phyloP scores from a whole-genome alignment of 2,797 vertebrate genomes.

The Anisognathus igniventris region DNA sequence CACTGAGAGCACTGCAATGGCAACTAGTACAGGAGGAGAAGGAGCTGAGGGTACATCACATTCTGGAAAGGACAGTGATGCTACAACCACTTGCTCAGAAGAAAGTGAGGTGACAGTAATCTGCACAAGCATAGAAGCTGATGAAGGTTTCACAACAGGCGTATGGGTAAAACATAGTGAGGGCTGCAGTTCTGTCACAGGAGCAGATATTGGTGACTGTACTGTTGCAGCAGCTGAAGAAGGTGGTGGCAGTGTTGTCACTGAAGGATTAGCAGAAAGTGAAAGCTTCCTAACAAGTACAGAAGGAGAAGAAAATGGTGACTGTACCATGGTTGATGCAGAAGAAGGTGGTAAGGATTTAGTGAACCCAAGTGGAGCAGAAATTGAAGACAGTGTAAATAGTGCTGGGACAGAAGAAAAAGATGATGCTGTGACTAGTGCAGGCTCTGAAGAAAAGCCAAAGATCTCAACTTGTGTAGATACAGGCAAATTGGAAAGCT shows the following conservation, averaged over 20 bases:
- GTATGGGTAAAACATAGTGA: neutral
- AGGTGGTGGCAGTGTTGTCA: constrained; percentile 57
- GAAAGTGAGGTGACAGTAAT: constrained; percentile 17
- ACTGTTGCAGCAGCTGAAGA: constrained; percentile 74
- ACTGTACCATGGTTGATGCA: constrained; percentile 41
- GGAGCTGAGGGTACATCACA: neutral
- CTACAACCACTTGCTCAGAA: constrained; percentile 68
- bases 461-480: constrained; percentile 24
- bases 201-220: constrained; percentile 39
- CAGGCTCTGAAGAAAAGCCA: constrained; percentile 75
- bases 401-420: constrained; percentile 72
- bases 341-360: constrained; percentile 40
- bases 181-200: neutral
- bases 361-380: neutral
- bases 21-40: constrained; percentile 60
- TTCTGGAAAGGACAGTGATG: constrained; percentile 45
- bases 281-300: constrained; percentile 73
- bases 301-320: constrained; percentile 67
- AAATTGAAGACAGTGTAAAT: constrained; percentile 17
- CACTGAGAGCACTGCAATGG: constrained; percentile 5
- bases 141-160: constrained; percentile 66
- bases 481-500: constrained; percentile 33
- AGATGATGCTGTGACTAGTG: constrained; percentile 80
- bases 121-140: constrained; percentile 76
- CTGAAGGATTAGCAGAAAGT: constrained; percentile 71